Base-by-base conservation (phyloP, 2,113 vertebrate genomes). In the Pterocles gutturalis region DNA sequence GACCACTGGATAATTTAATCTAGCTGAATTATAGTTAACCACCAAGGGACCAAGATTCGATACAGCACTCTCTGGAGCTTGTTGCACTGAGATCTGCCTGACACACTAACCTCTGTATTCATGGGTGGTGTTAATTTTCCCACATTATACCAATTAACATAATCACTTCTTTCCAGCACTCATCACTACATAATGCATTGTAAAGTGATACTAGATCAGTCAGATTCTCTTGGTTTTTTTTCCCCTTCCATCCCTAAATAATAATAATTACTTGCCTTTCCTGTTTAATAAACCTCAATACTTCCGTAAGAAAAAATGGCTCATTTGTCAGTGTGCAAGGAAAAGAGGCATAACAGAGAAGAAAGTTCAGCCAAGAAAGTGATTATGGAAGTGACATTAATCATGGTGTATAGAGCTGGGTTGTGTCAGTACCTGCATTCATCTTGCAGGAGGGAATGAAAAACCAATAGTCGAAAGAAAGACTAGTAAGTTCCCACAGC, bases 141-240 rank as follows among this genome's bases (percentile, higher is more conserved):
- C 29, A 71, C 53, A 34, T 46, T 51, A 41, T 43, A 84, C 14
- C 76, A 81, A 83, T 87, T 92, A 94, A 93, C 34, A 83, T 49
- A 65, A 80, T 86, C 49, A 90, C 88, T 90, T 62, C 31, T 93
- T 86, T 83, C 79, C 72, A 90, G 76, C 41, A 76, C 45, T 92
- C 69, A 76, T 64, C 38, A 61, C 81, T 72, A 79, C 53, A 82
- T 45, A 76, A 78, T 51, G 34, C 34, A 38, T 51, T 82, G 71
- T 45, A 78, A 93, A 92, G 38, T 31, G 33, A 82, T n/a, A 83
- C 29, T 67, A 4, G 1, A 41, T 83, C 73, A 45, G 10, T 19
- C 53, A 60, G 60, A 89, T 25, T 67, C 72, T 80, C 79, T 61
- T 33, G 12, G 24, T 13, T 0, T 61, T 72, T 70, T 89, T 49